Evolutionary conservation across 2,797 vertebrate species (phyloP).

Genomic region (Danio jaintianensis): DNA sequence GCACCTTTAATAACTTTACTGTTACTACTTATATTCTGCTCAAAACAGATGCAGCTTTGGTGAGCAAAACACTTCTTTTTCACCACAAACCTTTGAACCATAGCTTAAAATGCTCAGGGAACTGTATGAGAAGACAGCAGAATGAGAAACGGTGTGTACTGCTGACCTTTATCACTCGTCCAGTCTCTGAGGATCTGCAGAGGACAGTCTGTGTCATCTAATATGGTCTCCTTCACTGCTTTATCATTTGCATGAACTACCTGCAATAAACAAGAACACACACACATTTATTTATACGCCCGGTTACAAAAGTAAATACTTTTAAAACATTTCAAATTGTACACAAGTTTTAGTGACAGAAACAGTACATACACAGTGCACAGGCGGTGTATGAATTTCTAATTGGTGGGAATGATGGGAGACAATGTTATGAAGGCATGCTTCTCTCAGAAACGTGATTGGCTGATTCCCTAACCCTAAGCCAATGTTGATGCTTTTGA

Average conservation of each 20-base stretch:
- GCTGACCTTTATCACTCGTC: constrained; percentile 92
- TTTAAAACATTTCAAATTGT: constrained; percentile 1
- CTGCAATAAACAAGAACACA: constrained; percentile 68
- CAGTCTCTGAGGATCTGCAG: constrained; percentile 97
- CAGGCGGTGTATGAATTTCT: constrained; percentile 9
- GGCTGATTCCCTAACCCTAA: constrained; percentile 19
- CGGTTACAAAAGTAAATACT: too few relatives aligned
- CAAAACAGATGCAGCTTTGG: too few relatives aligned
- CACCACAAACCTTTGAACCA: neutral
- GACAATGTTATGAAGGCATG: neutral
- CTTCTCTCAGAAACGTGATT: constrained; percentile 48
- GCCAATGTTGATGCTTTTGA: constrained; percentile 44
- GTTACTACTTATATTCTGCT: too few relatives aligned
- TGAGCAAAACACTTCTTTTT: neutral
- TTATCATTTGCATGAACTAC: constrained; percentile 87
- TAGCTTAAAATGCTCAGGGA: neutral
- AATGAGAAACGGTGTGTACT: neutral
- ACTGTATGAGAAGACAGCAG: neutral
- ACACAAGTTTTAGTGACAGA: constrained; percentile 4
- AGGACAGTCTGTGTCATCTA: constrained; percentile 93
- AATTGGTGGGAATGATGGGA: neutral
- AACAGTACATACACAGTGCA: neutral
- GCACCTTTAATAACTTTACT: too few relatives aligned
- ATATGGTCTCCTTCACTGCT: constrained; percentile 87
- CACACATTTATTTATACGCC: neutral